Base-by-base conservation (phyloP, 1,140 invertebrate genomes). In the Musca domestica region DNA sequence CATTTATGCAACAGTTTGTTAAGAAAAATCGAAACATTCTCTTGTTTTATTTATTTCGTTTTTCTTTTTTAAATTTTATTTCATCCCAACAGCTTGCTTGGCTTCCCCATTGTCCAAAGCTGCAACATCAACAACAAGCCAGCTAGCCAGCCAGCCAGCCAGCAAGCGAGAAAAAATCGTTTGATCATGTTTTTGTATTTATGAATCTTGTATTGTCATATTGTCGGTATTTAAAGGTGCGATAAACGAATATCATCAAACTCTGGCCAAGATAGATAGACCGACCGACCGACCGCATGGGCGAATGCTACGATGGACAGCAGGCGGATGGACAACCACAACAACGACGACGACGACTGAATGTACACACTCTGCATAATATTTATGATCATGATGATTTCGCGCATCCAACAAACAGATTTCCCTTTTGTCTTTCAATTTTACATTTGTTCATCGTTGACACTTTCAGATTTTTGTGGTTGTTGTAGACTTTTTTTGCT, bases 331-430 rank as follows among this genome's bases (percentile, higher is more conserved):
- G 34, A 41, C 5, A 10, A 41, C 12, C n/a, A n/a, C n/a, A n/a
- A n/a, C n/a, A n/a, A n/a, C n/a, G n/a, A 41, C 27, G n/a, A 9
- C 34, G 17, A n/a, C 19, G 27, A 61, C 27, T 61, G 56, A 41
- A 61, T 61, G 27, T 61, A n/a, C n/a, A 27, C 54, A n/a, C 25
- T 58, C 27, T 61, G 27, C 56, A 61, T 61, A 61, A 61, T 61
- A 61, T 61, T 61, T 61, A 61, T 61, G 56, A 61, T 61, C 56
- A 61, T 61, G 56, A 61, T 61, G 56, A 61, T 61, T 61, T 61
- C 56, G 17, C 27, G 34, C 34, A 41, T 41, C 34, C 34, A 41
- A 41, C n/a, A n/a, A n/a, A n/a, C 34, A 41, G 34, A 41, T 41
- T 41, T 41, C 34, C 34, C 34, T 41, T 41, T 41, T 41, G 34